phyloP scores from a whole-genome alignment of 2,888 invertebrate species.

The Timandra comae region DNA sequence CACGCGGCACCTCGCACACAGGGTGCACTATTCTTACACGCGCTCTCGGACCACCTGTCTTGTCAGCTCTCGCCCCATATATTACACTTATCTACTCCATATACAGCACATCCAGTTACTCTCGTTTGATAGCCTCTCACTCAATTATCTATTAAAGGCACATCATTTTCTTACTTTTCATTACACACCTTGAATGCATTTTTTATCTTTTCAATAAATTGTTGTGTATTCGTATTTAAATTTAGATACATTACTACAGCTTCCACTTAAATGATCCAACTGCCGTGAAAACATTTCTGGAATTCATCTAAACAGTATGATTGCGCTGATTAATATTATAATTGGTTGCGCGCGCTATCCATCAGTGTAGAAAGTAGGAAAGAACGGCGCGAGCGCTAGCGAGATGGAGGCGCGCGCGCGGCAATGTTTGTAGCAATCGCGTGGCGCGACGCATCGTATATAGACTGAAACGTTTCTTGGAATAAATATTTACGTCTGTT shows the following conservation, averaged over 20 bases:
- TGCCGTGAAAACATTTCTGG: constrained; percentile 54
- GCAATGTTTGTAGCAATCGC: too few relatives aligned
- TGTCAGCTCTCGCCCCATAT: constrained; percentile 57
- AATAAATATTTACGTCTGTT: too few relatives aligned
- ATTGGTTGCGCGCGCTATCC: constrained; percentile 69
- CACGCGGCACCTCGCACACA: constrained; percentile 18
- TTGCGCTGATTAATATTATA: constrained; percentile 75
- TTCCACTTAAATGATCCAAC: constrained; percentile 1
- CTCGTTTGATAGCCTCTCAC: constrained; percentile 12
- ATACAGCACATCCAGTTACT: constrained; percentile 28
- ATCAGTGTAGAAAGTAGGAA: constrained; percentile 74
- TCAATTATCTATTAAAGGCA: too few relatives aligned
- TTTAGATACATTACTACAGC: background rate
- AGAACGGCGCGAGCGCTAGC: constrained; percentile 45
- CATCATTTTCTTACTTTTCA: too few relatives aligned
- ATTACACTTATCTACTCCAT: constrained; percentile 29
- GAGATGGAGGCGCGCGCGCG: constrained; percentile 29
- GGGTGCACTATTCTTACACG: constrained; percentile 38
- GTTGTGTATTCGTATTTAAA: background rate
- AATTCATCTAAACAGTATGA: constrained; percentile 60
- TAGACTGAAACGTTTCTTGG: constrained; percentile 64
- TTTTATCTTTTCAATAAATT: constrained; percentile 5
- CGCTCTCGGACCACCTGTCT: constrained; percentile 24
- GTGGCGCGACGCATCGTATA: constrained; percentile 41
- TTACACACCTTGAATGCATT: too few relatives aligned